Percentiles rank a stretch among this genome's conserved stretches.
phyloP scores from a whole-genome alignment of 1,140 invertebrate genomes.

The Drosophila seguyi region DNA sequence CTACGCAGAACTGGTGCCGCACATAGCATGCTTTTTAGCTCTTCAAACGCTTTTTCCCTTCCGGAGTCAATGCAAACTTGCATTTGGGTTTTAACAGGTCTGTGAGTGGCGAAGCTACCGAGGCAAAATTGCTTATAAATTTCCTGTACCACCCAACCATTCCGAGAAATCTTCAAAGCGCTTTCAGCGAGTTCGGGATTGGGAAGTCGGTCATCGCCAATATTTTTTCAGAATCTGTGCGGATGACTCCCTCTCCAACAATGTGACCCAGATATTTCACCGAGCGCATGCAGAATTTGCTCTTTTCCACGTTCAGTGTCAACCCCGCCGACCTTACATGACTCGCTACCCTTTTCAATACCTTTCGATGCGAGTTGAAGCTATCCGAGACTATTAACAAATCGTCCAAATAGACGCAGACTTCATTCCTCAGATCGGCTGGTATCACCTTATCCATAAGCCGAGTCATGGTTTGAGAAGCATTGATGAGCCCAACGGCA shows the following conservation, averaged over 20 bases:
- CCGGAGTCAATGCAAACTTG: no score
- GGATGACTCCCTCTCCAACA: not conserved
- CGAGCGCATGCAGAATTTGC: not conserved
- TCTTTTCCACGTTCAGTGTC: not conserved
- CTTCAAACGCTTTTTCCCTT: no score
- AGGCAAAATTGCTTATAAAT: no score
- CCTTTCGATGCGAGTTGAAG: not conserved
- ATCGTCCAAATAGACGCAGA: not conserved
- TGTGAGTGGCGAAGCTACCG: no score
- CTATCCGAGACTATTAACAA: not conserved
- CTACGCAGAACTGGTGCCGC: no score
- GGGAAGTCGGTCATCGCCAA: not conserved
- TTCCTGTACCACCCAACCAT: no score
- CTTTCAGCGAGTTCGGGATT: not conserved
- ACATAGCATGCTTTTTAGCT: no score
- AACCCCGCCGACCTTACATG: not conserved
- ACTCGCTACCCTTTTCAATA: no score
- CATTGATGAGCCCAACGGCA: not conserved
- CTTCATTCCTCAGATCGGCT: not conserved
- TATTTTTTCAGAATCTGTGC: not conserved
- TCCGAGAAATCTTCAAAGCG: no score
- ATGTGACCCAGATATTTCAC: not conserved
- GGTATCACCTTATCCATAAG: not conserved
- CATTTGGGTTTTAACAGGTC: no score
- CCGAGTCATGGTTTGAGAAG: not conserved